Conservation (phyloP, 2,888 invertebrate species). For the Nephrotoma guestfalica region DNA sequence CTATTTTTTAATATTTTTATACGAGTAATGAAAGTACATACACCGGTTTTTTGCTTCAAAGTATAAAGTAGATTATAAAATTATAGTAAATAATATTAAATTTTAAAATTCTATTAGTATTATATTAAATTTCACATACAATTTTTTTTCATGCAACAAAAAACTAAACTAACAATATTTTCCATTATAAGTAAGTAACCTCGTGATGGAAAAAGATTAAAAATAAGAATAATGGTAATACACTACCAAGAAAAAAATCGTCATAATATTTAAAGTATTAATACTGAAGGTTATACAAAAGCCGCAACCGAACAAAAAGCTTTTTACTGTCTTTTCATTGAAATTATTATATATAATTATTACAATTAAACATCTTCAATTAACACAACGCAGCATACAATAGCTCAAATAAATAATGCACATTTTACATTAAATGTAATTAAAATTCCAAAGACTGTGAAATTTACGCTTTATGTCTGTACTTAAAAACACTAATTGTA, state of each 20-base stretch:
- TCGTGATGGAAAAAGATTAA: background rate
- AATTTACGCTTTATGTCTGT: background rate
- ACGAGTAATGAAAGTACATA: no score
- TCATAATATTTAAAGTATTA: background rate
- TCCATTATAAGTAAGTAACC: background rate
- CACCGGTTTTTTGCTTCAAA: no score
- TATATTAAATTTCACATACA: background rate
- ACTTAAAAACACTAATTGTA: background rate
- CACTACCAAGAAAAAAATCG: background rate
- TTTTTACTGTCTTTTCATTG: background rate
- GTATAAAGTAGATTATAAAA: background rate
- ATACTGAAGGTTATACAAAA: background rate
- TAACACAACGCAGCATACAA: background rate
- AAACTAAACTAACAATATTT: background rate
- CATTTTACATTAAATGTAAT: background rate
- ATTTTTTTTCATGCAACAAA: background rate
- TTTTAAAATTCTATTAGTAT: background rate
- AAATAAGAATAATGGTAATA: background rate
- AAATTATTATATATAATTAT: background rate
- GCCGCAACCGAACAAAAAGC: background rate
- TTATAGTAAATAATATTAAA: background rate
- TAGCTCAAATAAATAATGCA: background rate
- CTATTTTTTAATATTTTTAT: no score
- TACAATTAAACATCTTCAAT: background rate
- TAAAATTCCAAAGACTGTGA: background rate